These are phyloP conservation scores for Hemibagrus guttatus DNA, from an alignment of 2,797 vertebrate species.

Conservation along the genomic window DNA sequence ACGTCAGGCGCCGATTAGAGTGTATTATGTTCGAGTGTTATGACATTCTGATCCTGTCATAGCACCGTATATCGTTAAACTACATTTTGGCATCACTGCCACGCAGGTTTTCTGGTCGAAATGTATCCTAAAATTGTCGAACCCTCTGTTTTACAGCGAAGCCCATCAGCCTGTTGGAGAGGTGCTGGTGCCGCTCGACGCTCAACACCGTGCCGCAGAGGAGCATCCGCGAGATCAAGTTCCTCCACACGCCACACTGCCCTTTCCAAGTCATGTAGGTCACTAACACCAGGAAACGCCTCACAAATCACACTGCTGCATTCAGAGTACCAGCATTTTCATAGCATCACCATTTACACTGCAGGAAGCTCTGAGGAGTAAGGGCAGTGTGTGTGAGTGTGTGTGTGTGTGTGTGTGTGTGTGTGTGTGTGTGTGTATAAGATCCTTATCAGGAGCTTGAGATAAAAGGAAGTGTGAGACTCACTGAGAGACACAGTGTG, in stretches of 20 bases:
- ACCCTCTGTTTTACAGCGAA: slow-evolving; percentile 66
- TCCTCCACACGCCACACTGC: slow-evolving; percentile 83
- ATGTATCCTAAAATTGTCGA: not conserved
- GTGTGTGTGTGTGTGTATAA: slow-evolving; percentile 1
- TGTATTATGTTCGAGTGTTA: no score
- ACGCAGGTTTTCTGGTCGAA: not conserved
- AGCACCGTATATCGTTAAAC: no score
- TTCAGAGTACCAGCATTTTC: not conserved
- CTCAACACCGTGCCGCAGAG: slow-evolving; percentile 79
- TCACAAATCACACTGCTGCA: not conserved
- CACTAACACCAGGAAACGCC: not conserved
- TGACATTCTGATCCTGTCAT: no score
- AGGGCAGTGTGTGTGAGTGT: not conserved
- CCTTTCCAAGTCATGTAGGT: slow-evolving; percentile 85
- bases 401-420: slow-evolving; percentile 8
- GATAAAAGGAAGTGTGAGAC: slow-evolving; percentile 56
- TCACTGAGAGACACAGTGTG: slow-evolving; percentile 35
- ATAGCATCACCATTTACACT: not conserved
- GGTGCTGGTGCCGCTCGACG: slow-evolving; percentile 80
- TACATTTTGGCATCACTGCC: not conserved
- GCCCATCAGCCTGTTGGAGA: slow-evolving; percentile 81
- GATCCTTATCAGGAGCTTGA: slow-evolving; percentile 43
- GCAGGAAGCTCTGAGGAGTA: not conserved
- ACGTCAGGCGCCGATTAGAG: no score
- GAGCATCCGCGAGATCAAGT: slow-evolving; percentile 81